phyloP scores from a whole-genome alignment of 2,888 invertebrate species.

The Ellobium chinense region DNA sequence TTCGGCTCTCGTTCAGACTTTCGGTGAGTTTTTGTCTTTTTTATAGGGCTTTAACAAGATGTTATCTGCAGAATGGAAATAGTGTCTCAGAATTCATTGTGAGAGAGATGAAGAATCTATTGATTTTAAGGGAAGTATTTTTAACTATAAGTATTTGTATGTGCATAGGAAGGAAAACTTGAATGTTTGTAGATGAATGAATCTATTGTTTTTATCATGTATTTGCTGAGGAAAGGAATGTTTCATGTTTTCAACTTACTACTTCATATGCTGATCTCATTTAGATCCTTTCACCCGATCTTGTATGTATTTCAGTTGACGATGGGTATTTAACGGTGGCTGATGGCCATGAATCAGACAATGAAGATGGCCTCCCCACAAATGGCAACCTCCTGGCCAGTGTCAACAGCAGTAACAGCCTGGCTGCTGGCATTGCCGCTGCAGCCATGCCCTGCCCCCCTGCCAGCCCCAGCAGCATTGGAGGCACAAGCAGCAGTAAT shows the following conservation, averaged over 20 bases:
- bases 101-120: not conserved
- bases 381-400: conserved; percentile 31
- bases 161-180: too few relatives aligned
- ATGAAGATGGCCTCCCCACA: conserved; percentile 56
- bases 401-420: conserved; percentile 2
- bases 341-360: conserved; percentile 80
- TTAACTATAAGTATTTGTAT: too few relatives aligned
- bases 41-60: too few relatives aligned
- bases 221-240: too few relatives aligned
- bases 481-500: conserved; percentile 35
- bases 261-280: too few relatives aligned
- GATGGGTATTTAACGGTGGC: conserved; percentile 88
- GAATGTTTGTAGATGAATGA: too few relatives aligned
- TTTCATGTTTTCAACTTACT: too few relatives aligned
- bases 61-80: not conserved
- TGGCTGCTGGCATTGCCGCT: conserved; percentile 32
- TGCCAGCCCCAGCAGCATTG: conserved; percentile 38
- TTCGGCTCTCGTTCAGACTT: conserved; percentile 43
- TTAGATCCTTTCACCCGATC: too few relatives aligned
- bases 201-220: too few relatives aligned
- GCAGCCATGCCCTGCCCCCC: conserved; percentile 39
- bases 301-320: conserved; percentile 37
- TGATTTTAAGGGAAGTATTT: too few relatives aligned
- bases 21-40: conserved; percentile 81
- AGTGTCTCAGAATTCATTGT: not conserved